Evolutionary conservation across 2,797 vertebrate genomes (phyloP), one percentile per base, ranked within the genome.

Genomic region (Siniperca scherzeri): DNA sequence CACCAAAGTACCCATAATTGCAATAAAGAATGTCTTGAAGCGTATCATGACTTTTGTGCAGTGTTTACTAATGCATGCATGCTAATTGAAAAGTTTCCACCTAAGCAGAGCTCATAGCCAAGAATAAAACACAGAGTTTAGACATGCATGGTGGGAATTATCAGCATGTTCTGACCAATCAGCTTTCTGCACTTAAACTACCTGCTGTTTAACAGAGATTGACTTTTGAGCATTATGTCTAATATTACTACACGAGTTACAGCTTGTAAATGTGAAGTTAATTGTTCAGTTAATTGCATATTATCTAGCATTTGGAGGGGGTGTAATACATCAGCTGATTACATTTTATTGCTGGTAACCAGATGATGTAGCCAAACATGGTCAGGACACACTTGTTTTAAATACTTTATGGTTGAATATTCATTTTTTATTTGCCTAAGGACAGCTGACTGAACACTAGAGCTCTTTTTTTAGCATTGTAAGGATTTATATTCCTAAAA

Each of bases 271-370:
- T 81, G 86, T 52, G 83, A 67, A 90, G 85, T 88, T 92, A 92
- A 91, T 91, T 87, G 92, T 86, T 90, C 77, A 70, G 87, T 83
- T 92, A 92, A 93, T 91, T 90, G 89, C 87, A 22, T 72, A 85
- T 90, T 85, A 89, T 88, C 80, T 36, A 17, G 70, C 64, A 70
- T 80, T 83, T 65, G 65, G 74, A 86, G 56, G 80, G 57, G 0
- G 76, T 14, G 62, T 71, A 19, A 69, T 82, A 70, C 88, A 82
- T 77, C 84, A 89, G 88, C 83, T 82, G 79, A 89, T 87, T 86
- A 66, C 57, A n/a, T 83, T 92, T 89, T 86, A 93, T 61, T 71
- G 83, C 66, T 68, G 73, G 82, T 85, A 87, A 80, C 69, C 69
- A 79, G 75, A 79, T 30, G 6, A 53, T 33, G 50, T 22, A 64